Conservation (phyloP, 2,888 invertebrate species). For the Archips xylosteana region DNA sequence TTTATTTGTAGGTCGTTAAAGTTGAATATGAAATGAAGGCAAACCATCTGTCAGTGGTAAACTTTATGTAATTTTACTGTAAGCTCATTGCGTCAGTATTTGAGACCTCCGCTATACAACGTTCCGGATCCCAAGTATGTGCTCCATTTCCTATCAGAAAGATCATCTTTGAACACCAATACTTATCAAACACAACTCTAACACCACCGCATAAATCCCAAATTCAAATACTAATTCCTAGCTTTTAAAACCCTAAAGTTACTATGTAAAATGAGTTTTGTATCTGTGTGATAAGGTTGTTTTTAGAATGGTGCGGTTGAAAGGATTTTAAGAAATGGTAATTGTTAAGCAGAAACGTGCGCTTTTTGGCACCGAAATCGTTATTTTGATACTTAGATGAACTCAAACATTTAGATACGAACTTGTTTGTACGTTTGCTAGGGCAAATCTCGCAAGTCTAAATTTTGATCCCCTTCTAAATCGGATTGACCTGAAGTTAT, state of each 20-base stretch:
- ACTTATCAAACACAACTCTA: conserved; percentile 26
- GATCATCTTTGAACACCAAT: conserved; percentile 42
- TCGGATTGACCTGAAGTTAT: too few species aligned
- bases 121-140: conserved; percentile 50
- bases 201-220: background rate
- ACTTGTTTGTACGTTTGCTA: too few species aligned
- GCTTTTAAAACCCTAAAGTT: background rate
- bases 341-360: conserved; percentile 52
- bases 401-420: conserved; percentile 13
- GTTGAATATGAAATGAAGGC: too few species aligned
- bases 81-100: conserved; percentile 29
- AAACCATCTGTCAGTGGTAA: too few species aligned
- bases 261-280: background rate
- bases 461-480: too few species aligned
- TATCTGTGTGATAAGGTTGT: conserved; percentile 34
- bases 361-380: conserved; percentile 50
- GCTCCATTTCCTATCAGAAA: conserved; percentile 58
- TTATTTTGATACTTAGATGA: conserved; percentile 29
- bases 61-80: too few species aligned
- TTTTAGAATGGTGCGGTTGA: conserved; percentile 41
- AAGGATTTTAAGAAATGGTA: conserved; percentile 46
- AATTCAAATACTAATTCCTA: background rate
- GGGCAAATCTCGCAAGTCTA: too few species aligned
- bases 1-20: too few species aligned
- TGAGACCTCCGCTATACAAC: background rate